Percentiles rank a stretch among this genome's conserved stretches.
Conservation (phyloP, 2,797 vertebrate species). For the Dallia pectoralis region DNA sequence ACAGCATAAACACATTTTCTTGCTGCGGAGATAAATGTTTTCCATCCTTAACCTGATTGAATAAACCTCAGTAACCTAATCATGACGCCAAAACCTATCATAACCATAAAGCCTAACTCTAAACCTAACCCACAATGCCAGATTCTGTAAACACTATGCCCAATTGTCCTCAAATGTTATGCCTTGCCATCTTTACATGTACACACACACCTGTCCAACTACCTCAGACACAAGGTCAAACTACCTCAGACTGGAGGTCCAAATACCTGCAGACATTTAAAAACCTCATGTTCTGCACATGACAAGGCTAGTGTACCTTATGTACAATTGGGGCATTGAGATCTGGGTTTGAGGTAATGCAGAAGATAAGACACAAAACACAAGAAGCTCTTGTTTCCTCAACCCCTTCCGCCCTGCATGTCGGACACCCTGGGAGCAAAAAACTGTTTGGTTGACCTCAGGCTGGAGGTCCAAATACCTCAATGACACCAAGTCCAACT, state of each 20-base stretch:
- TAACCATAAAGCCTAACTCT: too few relatives aligned
- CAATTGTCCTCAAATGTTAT: too few relatives aligned
- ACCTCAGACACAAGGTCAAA: conserved; percentile 21
- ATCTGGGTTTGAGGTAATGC: conserved; percentile 45
- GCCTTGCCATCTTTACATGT: too few relatives aligned
- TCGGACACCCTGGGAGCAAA: conserved; percentile 58
- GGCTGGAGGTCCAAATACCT: too few relatives aligned
- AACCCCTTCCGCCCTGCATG: conserved; percentile 29
- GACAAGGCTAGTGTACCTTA: conserved; percentile 47
- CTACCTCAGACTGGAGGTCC: conserved; percentile 9
- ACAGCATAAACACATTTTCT: conserved; percentile 8
- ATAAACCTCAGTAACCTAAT: too few relatives aligned
- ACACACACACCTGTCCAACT: too few relatives aligned
- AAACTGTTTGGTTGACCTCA: conserved; percentile 51
- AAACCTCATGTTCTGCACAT: conserved; percentile 36
- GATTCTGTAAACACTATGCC: too few relatives aligned
- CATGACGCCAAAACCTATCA: too few relatives aligned
- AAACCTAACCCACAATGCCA: too few relatives aligned
- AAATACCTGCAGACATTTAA: conserved; percentile 51
- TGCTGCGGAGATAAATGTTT: not conserved
- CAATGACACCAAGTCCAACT: conserved; percentile 7
- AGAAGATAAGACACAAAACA: conserved; percentile 26
- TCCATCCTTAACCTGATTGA: too few relatives aligned
- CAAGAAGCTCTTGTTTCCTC: conserved; percentile 42
- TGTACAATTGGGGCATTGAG: conserved; percentile 44